Evolutionary conservation across 2,888 invertebrate species (phyloP).

Genomic region (Salpingus planirostris): DNA sequence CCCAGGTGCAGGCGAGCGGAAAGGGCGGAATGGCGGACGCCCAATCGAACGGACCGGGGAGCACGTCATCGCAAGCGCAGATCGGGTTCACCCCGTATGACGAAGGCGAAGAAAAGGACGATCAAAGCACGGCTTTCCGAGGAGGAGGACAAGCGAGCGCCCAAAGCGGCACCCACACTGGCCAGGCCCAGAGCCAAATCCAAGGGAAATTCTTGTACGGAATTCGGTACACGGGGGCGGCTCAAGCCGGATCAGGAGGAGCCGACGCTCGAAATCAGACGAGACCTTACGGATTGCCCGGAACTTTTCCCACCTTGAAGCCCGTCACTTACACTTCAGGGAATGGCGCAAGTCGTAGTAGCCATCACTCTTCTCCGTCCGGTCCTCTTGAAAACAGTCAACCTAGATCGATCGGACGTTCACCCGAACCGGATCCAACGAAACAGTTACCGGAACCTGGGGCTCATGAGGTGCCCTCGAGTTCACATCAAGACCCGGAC

Average conservation of each 20-base stretch:
- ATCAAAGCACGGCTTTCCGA: constrained; percentile 51
- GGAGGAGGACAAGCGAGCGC: constrained; percentile 74
- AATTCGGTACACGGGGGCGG: constrained; percentile 52
- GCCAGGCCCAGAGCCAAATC: constrained; percentile 75
- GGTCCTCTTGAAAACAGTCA: too few species aligned
- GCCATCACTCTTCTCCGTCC: too few species aligned
- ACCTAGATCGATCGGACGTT: too few species aligned
- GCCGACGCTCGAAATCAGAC: constrained; percentile 35
- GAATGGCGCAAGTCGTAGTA: too few species aligned
- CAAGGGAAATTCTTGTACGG: constrained; percentile 68
- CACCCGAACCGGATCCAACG: too few species aligned
- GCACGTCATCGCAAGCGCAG: constrained; percentile 81
- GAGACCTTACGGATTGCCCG: constrained; percentile 18
- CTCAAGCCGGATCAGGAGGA: constrained; percentile 71
- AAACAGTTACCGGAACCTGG: too few species aligned
- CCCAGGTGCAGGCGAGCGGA: constrained; percentile 70
- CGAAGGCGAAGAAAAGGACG: constrained; percentile 46
- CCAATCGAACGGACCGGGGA: constrained; percentile 75
- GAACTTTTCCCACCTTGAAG: constrained; percentile 11
- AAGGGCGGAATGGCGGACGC: constrained; percentile 81
- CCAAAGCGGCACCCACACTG: constrained; percentile 64
- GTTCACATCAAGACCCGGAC: too few species aligned
- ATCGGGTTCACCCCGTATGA: constrained; percentile 74
- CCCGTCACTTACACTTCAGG: constrained; percentile 8
- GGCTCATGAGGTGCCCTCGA: too few species aligned